phyloP scores from a whole-genome alignment of 2,888 invertebrate genomes.

The Amblyjoppa proteus region DNA sequence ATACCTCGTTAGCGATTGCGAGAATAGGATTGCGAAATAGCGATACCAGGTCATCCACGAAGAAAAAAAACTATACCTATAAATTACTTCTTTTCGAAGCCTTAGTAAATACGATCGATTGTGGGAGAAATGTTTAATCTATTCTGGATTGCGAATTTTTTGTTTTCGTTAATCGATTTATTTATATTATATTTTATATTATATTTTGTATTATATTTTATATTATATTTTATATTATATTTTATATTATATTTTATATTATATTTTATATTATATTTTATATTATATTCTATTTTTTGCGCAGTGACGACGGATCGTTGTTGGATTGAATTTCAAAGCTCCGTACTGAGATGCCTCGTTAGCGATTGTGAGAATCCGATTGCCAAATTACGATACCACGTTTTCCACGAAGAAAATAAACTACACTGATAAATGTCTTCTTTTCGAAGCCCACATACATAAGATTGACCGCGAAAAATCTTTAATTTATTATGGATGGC shows the following conservation, averaged over 20 bases:
- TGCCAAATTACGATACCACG: slow-evolving; percentile 17
- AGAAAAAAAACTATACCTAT: too few species aligned
- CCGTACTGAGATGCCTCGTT: slow-evolving; percentile 22
- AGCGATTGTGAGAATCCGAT: slow-evolving; percentile 21
- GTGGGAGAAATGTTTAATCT: too few species aligned
- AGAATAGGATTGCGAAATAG: slow-evolving; percentile 16
- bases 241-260: not conserved
- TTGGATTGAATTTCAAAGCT: too few species aligned
- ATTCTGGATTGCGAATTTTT: too few species aligned
- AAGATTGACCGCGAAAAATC: not conserved
- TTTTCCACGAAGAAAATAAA: not conserved
- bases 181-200: not conserved
- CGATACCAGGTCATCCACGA: slow-evolving; percentile 45
- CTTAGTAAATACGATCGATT: not conserved
- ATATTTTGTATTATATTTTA: too few species aligned
- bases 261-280: not conserved
- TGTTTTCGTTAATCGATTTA: not conserved
- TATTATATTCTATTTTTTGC: not conserved
- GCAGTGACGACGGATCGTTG: not conserved
- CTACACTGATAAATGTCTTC: too few species aligned
- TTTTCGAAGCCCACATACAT: too few species aligned
- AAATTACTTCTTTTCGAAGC: too few species aligned
- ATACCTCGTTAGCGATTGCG: slow-evolving; percentile 48
- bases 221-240: too few species aligned
- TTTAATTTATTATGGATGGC: too few species aligned